Conservation (phyloP, 2,888 invertebrate genomes). For the Yponomeuta evonymella region DNA sequence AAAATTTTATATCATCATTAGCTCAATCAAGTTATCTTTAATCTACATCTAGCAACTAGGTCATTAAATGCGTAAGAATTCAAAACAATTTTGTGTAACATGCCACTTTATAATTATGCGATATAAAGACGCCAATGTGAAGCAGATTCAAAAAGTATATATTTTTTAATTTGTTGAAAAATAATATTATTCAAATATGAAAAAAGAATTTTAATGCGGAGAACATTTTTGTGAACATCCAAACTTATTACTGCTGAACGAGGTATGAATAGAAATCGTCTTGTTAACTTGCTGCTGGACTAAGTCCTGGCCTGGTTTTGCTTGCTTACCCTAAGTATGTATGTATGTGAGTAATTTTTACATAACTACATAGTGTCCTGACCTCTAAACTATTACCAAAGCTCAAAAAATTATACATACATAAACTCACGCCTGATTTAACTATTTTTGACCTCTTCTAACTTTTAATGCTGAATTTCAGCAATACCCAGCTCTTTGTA, state of each 20-base stretch:
- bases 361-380: too few species aligned
- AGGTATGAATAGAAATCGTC: conserved; percentile 32
- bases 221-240: conserved; percentile 29
- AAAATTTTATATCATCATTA: too few species aligned
- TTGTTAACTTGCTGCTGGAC: conserved; percentile 20
- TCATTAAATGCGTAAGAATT: too few species aligned
- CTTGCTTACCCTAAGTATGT: neutral
- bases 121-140: neutral
- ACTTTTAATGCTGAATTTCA: too few species aligned
- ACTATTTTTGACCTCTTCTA: too few species aligned
- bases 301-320: neutral
- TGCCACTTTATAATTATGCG: neutral
- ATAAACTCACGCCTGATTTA: too few species aligned
- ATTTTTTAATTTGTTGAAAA: neutral
- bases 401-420: too few species aligned
- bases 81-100: neutral
- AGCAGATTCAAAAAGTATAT: neutral
- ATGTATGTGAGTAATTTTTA: neutral
- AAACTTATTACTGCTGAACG: conserved; percentile 28
- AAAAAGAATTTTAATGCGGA: neutral
- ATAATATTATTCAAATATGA: neutral
- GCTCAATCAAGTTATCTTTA: too few species aligned
- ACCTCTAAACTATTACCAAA: too few species aligned
- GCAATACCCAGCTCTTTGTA: too few species aligned
- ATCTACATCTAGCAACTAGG: too few species aligned